Evolutionary conservation across 2,113 vertebrate genomes (phyloP), one percentile per base, ranked within the genome.

Genomic region (Origma solitaria): DNA sequence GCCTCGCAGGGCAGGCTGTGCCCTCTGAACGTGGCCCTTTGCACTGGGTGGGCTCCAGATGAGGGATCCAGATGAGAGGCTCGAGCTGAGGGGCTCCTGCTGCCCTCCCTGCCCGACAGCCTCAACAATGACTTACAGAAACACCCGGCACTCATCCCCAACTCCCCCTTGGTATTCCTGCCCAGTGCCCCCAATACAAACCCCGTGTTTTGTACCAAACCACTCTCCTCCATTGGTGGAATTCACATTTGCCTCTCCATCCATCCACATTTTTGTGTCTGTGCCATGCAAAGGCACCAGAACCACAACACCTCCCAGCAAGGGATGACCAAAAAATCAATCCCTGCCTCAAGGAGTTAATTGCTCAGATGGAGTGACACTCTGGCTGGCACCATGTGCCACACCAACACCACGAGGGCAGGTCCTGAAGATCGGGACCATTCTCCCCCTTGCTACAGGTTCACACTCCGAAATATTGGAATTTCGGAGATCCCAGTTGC

Each of bases 381-480:
- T 17, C 30, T 40, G 44, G 33, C 40, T 22, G 49, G 38, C 66
- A 60, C 45, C 54, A 18, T 0, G 2, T 2, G 0, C 31, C 3
- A 1, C 11, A 30, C 20, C 6, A 19, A 28, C 12, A 12, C 53
- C 37, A 35, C 0, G 1, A 51, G 85, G 15, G 72, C 60, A 58
- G 31, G 8, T 56, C 42, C 24, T 0, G 0, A 85, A 30, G 44
- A 72, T 30, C 0, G 0, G 56, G 35, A 33, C 25, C 15, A 6
- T 17, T 79, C 60, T 70, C 3, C 15, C 13, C 47, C 45, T 72
- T n/a, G 40, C 49, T 38, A 49, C 15, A 31, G 45, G 40, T 57
- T 76, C 22, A 6, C 22, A 50, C 45, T 77, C 45, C 9, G 0
- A 65, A 80, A n/a, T 6, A 5, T 2, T 25, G 33, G 23, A 83